Percentiles rank a stretch among this genome's conserved stretches.
Evolutionary conservation across 53 echinoderm and acorn worm genomes (phyloP).

Genomic region (Actinopyga echinites): DNA sequence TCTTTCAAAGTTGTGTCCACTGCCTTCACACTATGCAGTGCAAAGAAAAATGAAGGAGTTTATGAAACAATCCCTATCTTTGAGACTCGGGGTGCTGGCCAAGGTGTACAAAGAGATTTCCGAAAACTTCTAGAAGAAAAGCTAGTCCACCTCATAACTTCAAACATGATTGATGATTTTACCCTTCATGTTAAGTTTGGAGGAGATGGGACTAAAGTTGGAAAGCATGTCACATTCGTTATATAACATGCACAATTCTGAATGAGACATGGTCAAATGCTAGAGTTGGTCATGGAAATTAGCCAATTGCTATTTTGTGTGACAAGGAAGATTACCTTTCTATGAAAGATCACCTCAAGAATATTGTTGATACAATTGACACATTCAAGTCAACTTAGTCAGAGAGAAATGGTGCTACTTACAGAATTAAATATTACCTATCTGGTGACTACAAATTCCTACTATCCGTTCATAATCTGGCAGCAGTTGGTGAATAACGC

Average conservation of each 20-base stretch:
- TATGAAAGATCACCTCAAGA: background rate
- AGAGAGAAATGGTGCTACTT: background rate
- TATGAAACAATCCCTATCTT: background rate
- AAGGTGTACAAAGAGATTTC: background rate
- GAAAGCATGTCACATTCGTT: background rate
- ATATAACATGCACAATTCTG: background rate
- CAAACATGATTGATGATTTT: background rate
- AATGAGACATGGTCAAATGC: background rate
- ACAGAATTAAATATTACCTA: background rate
- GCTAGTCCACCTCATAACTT: background rate
- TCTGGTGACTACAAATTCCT: background rate
- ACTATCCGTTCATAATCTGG: background rate
- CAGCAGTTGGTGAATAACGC: background rate
- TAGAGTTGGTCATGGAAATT: conserved; percentile 1
- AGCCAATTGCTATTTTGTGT: conserved; percentile 6
- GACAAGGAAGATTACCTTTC: conserved; percentile 8
- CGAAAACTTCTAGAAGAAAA: background rate
- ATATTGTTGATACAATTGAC: conserved; percentile 3
- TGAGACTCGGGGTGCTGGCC: background rate
- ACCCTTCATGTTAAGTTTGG: background rate
- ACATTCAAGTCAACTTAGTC: background rate
- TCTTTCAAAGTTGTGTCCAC: background rate
- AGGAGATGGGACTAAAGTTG: background rate
- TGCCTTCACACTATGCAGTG: background rate
- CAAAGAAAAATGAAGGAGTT: background rate